Base-by-base conservation (phyloP, 1,140 invertebrate species). In the Pseudomyrmex flavicornis region DNA sequence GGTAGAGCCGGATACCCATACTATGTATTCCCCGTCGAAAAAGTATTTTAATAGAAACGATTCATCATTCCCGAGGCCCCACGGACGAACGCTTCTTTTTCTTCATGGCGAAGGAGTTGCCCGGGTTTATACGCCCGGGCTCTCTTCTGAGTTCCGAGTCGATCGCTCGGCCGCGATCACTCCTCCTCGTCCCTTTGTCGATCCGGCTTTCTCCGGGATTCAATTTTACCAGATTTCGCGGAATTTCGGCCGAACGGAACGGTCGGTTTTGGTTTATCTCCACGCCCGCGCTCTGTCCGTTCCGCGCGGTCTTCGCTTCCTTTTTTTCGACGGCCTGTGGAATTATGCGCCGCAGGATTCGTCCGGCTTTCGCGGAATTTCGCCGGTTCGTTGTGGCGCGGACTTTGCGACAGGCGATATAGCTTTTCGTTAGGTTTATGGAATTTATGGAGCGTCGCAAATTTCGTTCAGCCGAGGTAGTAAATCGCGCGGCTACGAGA, bases 21-120 rank as follows among this genome's bases (percentile, higher is more conserved):
- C 92, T 93, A 90, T 89, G 91, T 93, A 93, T 93, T 94, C 91
- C 85, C 91, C 91, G 92, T 93, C 92, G 92, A 94, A 94, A 93
- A 94, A 94, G 92, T 94, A 94, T 94, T 94, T 94, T 94, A 94
- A 94, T 94, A 94, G 94, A 94, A 94, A 93, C 94, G 93, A 94
- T 94, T 94, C 93, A 94, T 94, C 94, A 94, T 94, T 94, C 93
- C 90, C 90, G 75, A 85, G 80, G 80, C 86, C 84, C 89, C 89
- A 80, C 85, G 82, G 80, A 86, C 85, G 83, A 70, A 35, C 35
- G 82, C 73, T 83, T 87, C 84, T 88, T 90, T 87, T 90, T 90
- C 84, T 86, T 84, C 69, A 48, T 17, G 50, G 66, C 59, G 86
- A 62, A 62, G 35, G 73, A 75, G 61, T 26, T 75, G 74, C 70